A percentile compares a stretch with the other conserved stretches of the same genome.
Evolutionary conservation across 2,113 vertebrate genomes (phyloP).

Genomic region (Paramisgurnus dabryanus): DNA sequence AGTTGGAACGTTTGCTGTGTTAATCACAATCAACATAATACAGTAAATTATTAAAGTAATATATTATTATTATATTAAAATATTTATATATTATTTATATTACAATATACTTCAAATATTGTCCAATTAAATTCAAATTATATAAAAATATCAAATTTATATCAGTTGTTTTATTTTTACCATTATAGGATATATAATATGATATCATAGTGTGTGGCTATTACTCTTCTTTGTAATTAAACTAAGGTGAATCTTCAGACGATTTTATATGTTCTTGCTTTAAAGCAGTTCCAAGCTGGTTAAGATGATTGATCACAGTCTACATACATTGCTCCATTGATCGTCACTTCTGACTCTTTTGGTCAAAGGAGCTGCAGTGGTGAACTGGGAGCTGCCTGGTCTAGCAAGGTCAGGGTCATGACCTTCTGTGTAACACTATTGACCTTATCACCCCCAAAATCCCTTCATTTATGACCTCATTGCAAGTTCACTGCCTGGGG

Average conservation of each 20-base stretch:
- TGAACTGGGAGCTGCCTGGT: constrained; percentile 48
- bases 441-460: constrained; percentile 39
- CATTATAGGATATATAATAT: background rate
- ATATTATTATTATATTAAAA: too few species aligned
- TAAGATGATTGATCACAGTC: constrained; percentile 64
- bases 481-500: constrained; percentile 40
- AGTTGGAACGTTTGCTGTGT: too few species aligned
- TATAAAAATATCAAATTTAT: too few species aligned
- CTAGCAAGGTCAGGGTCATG: constrained; percentile 50
- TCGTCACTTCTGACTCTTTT: constrained; percentile 23
- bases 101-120: too few species aligned
- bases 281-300: constrained; percentile 52
- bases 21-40: too few species aligned
- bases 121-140: too few species aligned
- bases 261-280: constrained; percentile 59
- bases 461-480: background rate
- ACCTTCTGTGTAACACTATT: constrained; percentile 51
- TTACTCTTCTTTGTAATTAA: constrained; percentile 42
- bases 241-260: constrained; percentile 58
- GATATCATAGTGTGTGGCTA: background rate
- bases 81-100: too few species aligned
- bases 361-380: constrained; percentile 50
- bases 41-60: too few species aligned
- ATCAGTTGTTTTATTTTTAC: background rate
- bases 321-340: constrained; percentile 54